Base-by-base conservation (phyloP, 2,113 vertebrate species). In the pig (Sus scrofa) region DNA sequence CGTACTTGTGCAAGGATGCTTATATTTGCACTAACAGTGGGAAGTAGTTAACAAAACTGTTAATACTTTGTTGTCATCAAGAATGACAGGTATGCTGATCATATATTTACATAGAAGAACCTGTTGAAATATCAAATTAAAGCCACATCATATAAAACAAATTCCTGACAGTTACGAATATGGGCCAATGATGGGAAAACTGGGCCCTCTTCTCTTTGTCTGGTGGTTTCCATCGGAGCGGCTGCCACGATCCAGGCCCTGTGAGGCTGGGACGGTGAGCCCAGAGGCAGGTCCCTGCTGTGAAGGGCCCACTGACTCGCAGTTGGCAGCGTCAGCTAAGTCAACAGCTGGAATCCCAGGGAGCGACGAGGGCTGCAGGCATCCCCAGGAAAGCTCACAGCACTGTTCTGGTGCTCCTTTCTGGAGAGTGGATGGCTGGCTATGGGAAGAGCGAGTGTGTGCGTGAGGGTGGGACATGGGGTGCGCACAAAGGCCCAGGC, bases 11-110 rank as follows among this genome's bases (percentile, higher is more conserved):
- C 11, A 15, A n/a, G n/a, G 54, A 27, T 20, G 34, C 56, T 37
- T 5, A 7, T 9, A 18, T 24, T 27, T 4, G 8, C 26, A 2
- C 26, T 3, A 4, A 10, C 5, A 5, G 18, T 0, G 63, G 27
- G 56, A 39, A 8, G n/a, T 39, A 0, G 1, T 71, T 67, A 73
- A 39, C 34, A n/a, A 12, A 20, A 87, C 63, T 62, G 63, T 34
- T 12, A 15, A 71, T 15, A 32, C 18, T 0, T 4, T 1, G 5
- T 5, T 3, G 8, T 58, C 39, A 3, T 32, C 0, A 11, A 52
- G 84, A 77, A n/a, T 9, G 78, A 24, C 39, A 24, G 7, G 8
- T 7, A 27, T 15, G 2, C 39, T 18, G 15, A 13, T 39, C 6
- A 7, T 58, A 7, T 22, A 10, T 39, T 60, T 54, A 3, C 20